phyloP scores from a whole-genome alignment of 2,797 vertebrate genomes.

The Naso thynnoides region DNA sequence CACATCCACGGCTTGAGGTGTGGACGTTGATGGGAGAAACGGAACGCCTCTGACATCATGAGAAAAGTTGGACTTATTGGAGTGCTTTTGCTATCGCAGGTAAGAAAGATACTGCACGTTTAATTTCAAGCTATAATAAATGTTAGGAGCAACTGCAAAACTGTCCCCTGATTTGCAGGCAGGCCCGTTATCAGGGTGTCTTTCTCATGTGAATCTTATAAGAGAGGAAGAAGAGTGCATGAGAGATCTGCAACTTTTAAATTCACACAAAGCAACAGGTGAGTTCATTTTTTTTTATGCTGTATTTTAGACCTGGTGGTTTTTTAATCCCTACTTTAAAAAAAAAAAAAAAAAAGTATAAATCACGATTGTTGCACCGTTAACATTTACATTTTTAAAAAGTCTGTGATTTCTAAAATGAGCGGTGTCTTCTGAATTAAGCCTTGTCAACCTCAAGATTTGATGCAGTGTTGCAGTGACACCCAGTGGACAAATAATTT shows the following conservation, averaged over 20 bases:
- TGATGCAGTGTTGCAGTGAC: slow-evolving; percentile 39
- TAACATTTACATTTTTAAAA: slow-evolving; percentile 4
- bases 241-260: slow-evolving; percentile 67
- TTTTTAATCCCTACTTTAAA: background rate
- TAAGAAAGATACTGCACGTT: slow-evolving; percentile 28
- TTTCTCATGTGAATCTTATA: slow-evolving; percentile 76
- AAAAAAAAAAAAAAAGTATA: background rate
- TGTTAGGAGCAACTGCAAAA: background rate
- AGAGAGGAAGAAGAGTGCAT: slow-evolving; percentile 85
- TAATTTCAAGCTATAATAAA: background rate
- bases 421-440: background rate
- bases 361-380: background rate
- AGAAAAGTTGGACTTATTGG: slow-evolving; percentile 64
- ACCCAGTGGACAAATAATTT: slow-evolving; percentile 45
- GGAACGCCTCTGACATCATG: slow-evolving; percentile 50
- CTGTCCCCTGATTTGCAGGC: slow-evolving; percentile 67
- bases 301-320: background rate
- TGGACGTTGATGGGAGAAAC: slow-evolving; percentile 8
- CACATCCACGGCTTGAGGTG: slow-evolving; percentile 20
- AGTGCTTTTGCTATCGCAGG: slow-evolving; percentile 63
- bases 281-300: background rate
- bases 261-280: slow-evolving; percentile 64
- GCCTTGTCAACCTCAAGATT: background rate
- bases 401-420: background rate
- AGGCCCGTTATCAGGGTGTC: slow-evolving; percentile 74